Percentiles rank a stretch among this genome's conserved stretches.
phyloP scores from a whole-genome alignment of 2,888 invertebrate species.

The Pseudococcus longispinus region DNA sequence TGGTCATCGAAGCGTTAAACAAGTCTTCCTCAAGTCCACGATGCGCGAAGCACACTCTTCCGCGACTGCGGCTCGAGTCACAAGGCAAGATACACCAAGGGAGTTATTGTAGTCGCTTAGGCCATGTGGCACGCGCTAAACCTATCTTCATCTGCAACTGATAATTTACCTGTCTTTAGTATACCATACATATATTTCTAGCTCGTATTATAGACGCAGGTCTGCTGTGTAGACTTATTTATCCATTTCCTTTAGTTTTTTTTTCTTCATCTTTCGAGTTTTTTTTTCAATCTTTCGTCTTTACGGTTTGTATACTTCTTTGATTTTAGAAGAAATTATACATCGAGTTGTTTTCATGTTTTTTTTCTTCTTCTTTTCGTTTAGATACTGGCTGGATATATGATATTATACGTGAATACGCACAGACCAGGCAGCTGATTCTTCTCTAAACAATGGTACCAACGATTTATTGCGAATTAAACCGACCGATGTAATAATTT shows the following conservation, averaged over 20 bases:
- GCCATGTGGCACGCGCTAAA: slow-evolving; percentile 54
- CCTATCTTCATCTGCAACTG: slow-evolving; percentile 54
- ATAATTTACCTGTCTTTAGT: slow-evolving; percentile 54
- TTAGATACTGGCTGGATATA: not conserved
- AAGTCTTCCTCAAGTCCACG: slow-evolving; percentile 54
- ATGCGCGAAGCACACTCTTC: slow-evolving; percentile 52
- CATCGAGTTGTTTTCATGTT: not conserved
- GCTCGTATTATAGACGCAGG: not conserved
- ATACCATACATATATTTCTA: slow-evolving; percentile 10
- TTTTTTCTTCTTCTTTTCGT: not conserved
- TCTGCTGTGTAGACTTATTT: slow-evolving; percentile 46
- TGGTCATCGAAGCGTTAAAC: slow-evolving; percentile 55
- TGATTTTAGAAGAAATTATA: not conserved
- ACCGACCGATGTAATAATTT: slow-evolving; percentile 21
- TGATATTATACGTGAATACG: not conserved
- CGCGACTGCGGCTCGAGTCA: slow-evolving; percentile 48
- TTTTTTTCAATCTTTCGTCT: slow-evolving; percentile 6
- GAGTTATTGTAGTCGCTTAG: slow-evolving; percentile 37
- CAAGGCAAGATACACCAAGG: slow-evolving; percentile 30
- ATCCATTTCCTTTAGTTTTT: slow-evolving; percentile 40
- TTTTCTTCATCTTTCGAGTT: not conserved
- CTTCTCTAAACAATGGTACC: slow-evolving; percentile 16
- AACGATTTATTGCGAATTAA: slow-evolving; percentile 32
- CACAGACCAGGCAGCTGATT: not conserved
- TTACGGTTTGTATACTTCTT: not conserved